These are phyloP conservation scores for Drosophila monieri DNA, from an alignment of 2,888 invertebrate genomes.

Conservation along the genomic window DNA sequence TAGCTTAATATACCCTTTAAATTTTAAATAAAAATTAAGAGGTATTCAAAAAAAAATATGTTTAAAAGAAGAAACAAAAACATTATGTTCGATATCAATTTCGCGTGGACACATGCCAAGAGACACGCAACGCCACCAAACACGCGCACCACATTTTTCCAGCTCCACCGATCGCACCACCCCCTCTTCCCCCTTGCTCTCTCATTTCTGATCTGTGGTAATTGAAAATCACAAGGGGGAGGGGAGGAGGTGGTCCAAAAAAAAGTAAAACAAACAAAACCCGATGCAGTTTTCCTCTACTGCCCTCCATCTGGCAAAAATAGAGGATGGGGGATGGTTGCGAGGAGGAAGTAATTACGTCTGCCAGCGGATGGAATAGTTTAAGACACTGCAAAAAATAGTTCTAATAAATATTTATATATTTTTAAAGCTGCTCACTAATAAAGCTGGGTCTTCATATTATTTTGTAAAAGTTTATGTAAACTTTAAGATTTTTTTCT, in stretches of 20 bases:
- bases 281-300: constrained; percentile 38
- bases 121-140: constrained; percentile 79
- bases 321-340: constrained; percentile 2
- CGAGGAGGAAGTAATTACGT: constrained; percentile 29
- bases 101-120: constrained; percentile 79
- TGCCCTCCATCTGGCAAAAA: constrained; percentile 43
- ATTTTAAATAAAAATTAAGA: background rate
- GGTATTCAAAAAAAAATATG: constrained; percentile 28
- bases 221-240: constrained; percentile 36
- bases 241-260: constrained; percentile 13
- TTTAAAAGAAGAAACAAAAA: constrained; percentile 44
- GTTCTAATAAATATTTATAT: background rate
- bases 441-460: no score
- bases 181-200: background rate
- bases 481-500: no score
- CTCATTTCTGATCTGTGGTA: constrained; percentile 18
- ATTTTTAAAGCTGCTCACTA: background rate
- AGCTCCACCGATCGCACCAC: background rate
- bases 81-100: constrained; percentile 79
- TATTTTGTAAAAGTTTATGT: no score
- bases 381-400: constrained; percentile 2
- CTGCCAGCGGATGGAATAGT: constrained; percentile 32
- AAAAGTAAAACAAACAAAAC: constrained; percentile 2
- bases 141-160: constrained; percentile 71
- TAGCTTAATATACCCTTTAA: background rate